These are phyloP conservation scores for Netelia melanura DNA, from an alignment of 2,888 invertebrate genomes.

Conservation along the genomic window DNA sequence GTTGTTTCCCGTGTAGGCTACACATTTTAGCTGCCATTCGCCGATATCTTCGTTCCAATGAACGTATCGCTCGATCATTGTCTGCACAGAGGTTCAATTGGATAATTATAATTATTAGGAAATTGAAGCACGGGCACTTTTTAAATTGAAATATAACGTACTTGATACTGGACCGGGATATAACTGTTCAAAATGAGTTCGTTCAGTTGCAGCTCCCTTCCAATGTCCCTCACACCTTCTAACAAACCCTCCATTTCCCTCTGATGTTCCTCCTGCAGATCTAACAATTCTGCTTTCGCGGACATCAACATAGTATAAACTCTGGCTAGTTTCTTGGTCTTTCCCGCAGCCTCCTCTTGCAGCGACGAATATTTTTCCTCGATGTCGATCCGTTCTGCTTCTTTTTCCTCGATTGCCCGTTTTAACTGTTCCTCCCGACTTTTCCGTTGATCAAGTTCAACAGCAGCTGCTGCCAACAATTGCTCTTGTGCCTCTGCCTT, in stretches of 20 bases:
- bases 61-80: slow-evolving; percentile 95
- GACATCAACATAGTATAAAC: slow-evolving; percentile 95
- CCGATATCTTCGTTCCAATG: slow-evolving; percentile 99
- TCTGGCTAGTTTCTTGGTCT: slow-evolving; percentile 96
- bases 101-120: too few species aligned
- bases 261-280: slow-evolving; percentile 97
- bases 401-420: slow-evolving; percentile 94
- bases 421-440: slow-evolving; percentile 93
- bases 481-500: slow-evolving; percentile 97
- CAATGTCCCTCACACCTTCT: slow-evolving; percentile 96
- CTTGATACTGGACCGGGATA: slow-evolving; percentile 97
- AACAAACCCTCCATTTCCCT: slow-evolving; percentile 98
- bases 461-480: slow-evolving; percentile 94
- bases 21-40: slow-evolving; percentile 99
- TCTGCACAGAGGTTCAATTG: slow-evolving; percentile 85
- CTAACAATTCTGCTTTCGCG: slow-evolving; percentile 93
- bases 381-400: slow-evolving; percentile 96
- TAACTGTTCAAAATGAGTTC: slow-evolving; percentile 96
- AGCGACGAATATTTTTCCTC: slow-evolving; percentile 97
- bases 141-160: slow-evolving; percentile 79
- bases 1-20: slow-evolving; percentile 99
- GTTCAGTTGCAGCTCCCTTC: slow-evolving; percentile 95
- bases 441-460: slow-evolving; percentile 92
- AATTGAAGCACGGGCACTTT: too few species aligned
- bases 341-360: slow-evolving; percentile 97